Conservation (phyloP, 2,797 vertebrate species). For the Gobio occitaniae region DNA sequence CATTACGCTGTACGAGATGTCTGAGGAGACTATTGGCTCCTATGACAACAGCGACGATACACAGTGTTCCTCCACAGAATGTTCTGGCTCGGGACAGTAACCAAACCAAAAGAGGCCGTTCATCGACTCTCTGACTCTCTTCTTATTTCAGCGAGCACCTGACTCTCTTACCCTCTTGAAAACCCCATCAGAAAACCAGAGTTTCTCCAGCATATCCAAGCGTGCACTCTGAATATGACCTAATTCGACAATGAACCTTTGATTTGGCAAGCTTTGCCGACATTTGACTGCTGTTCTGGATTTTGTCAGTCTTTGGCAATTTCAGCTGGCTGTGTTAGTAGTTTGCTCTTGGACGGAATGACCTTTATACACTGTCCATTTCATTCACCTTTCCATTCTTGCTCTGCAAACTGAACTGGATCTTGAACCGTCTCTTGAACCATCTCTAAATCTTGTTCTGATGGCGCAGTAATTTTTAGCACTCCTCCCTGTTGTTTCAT, state of each 20-base stretch:
- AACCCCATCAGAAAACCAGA: slow-evolving; percentile 26
- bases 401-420: neutral
- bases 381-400: slow-evolving; percentile 7
- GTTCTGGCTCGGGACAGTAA: slow-evolving; percentile 13
- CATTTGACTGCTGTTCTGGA: slow-evolving; percentile 47
- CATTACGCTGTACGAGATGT: slow-evolving; percentile 4
- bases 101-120: slow-evolving; percentile 13
- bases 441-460: neutral
- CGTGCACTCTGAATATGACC: slow-evolving; percentile 43
- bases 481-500: neutral
- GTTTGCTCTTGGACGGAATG: neutral
- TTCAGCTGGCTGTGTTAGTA: slow-evolving; percentile 35
- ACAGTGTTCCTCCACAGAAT: slow-evolving; percentile 34
- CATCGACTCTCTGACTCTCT: slow-evolving; percentile 4
- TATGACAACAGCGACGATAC: neutral
- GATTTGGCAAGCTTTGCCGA: slow-evolving; percentile 48
- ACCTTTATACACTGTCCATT: neutral
- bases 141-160: slow-evolving; percentile 26
- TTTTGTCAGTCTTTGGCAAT: slow-evolving; percentile 45
- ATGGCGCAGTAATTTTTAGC: neutral
- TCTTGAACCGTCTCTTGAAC: neutral
- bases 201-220: neutral
- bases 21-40: slow-evolving; percentile 11
- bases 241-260: slow-evolving; percentile 54
- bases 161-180: slow-evolving; percentile 36